Percentiles rank a stretch among this genome's conserved stretches.
phyloP scores from a whole-genome alignment of 2,113 vertebrate genomes.

The Oenanthe melanoleuca region DNA sequence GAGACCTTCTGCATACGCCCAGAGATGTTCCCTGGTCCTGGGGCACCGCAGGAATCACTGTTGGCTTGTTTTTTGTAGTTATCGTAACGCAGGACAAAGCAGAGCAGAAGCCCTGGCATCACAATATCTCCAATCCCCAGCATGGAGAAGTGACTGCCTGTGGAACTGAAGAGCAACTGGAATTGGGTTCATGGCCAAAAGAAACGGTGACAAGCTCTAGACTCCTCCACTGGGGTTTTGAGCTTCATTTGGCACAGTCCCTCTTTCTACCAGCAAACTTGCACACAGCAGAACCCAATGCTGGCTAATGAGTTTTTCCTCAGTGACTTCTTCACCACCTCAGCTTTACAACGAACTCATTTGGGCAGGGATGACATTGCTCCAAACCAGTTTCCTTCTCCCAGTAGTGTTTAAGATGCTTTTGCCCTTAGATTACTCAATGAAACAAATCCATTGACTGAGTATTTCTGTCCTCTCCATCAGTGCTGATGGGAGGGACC shows the following conservation, averaged over 20 bases:
- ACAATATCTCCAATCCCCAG: constrained; percentile 98
- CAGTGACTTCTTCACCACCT: background rate
- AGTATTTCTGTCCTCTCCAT: background rate
- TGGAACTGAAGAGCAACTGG: constrained; percentile 80
- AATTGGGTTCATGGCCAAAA: background rate
- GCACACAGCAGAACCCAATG: background rate
- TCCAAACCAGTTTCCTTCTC: background rate
- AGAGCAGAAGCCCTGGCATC: constrained; percentile 98
- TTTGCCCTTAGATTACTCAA: background rate
- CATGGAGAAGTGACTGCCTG: constrained; percentile 99
- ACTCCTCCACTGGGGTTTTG: background rate
- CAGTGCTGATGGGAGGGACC: background rate
- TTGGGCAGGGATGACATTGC: background rate
- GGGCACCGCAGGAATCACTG: constrained; percentile 79
- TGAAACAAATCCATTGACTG: background rate
- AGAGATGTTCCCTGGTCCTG: constrained; percentile 86
- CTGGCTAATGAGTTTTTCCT: background rate
- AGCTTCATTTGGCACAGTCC: background rate
- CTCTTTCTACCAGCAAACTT: background rate
- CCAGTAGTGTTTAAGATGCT: background rate
- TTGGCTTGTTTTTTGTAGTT: constrained; percentile 98
- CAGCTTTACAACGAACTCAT: background rate
- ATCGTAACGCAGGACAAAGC: constrained; percentile 97
- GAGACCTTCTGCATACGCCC: constrained; percentile 98
- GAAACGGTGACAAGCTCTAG: background rate